Evolutionary conservation across 1,140 invertebrate species (phyloP).

Genomic region (Protaetia brevitarsis): DNA sequence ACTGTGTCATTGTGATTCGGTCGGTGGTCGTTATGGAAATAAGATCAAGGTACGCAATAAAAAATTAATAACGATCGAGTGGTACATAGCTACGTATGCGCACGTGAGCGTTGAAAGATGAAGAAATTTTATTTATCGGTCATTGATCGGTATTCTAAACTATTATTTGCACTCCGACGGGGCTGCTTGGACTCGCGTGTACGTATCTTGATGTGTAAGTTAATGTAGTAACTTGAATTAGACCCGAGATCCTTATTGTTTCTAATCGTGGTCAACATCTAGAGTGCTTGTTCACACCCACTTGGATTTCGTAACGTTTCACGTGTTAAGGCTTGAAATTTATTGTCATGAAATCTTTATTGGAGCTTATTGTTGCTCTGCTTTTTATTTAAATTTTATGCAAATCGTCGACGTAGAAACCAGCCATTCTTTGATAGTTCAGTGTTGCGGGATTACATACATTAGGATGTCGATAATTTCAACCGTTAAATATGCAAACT

Average conservation of each 20-base stretch:
- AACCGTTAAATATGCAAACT: no score
- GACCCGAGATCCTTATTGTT: neutral
- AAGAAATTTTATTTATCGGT: neutral
- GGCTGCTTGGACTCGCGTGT: neutral
- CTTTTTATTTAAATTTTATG: slow-evolving; percentile 2
- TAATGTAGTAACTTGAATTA: neutral
- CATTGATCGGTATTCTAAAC: neutral
- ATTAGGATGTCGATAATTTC: no score
- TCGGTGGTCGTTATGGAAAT: neutral
- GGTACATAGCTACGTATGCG: neutral
- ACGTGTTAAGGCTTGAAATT: neutral
- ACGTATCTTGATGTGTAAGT: neutral
- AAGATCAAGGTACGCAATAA: neutral
- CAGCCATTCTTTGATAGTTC: neutral
- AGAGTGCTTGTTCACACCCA: neutral
- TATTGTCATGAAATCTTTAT: neutral
- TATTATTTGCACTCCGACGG: no score
- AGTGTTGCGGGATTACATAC: neutral
- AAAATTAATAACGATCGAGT: slow-evolving; percentile 5
- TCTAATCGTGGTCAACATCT: neutral
- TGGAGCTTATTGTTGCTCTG: neutral
- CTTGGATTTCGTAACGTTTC: neutral
- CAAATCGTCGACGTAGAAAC: neutral
- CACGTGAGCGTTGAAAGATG: neutral
- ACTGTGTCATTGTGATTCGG: slow-evolving; percentile 5